A percentile compares a stretch with the other conserved stretches of the same genome.
Conservation (phyloP, 92 coral and sea anemone genomes). For the Epizoanthus rinbou region DNA sequence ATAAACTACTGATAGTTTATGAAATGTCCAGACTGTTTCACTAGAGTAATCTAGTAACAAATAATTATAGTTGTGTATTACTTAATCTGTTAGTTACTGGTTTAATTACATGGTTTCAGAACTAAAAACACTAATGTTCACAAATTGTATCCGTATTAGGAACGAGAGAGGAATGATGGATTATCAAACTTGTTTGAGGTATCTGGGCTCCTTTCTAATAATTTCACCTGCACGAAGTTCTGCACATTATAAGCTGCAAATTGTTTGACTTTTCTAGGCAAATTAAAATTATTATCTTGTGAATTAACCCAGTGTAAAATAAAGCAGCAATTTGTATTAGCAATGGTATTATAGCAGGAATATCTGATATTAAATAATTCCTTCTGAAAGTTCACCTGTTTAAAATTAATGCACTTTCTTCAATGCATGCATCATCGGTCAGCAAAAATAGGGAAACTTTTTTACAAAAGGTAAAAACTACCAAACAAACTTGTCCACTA, state of each 20-base stretch:
- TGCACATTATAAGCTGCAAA: neutral
- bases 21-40: too few relatives aligned
- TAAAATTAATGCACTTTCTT: neutral
- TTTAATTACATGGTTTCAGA: neutral
- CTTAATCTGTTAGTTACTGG: neutral
- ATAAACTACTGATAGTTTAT: neutral
- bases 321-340: too few relatives aligned
- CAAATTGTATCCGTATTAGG: conserved; percentile 31
- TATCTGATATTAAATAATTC: neutral
- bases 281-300: too few relatives aligned
- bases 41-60: too few relatives aligned
- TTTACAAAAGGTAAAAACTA: too few relatives aligned
- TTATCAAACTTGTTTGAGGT: conserved; percentile 42
- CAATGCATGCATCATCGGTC: neutral
- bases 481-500: too few relatives aligned
- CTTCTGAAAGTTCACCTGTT: neutral
- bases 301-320: too few relatives aligned
- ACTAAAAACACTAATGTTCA: conserved; percentile 8
- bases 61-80: neutral
- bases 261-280: too few relatives aligned
- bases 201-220: neutral
- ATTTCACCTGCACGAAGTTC: neutral
- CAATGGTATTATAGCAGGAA: too few relatives aligned
- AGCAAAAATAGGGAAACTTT: too few relatives aligned
- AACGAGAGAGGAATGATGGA: conserved; percentile 34